Evolutionary conservation across 2,113 vertebrate species (phyloP), one percentile per base, ranked within the genome.

Genomic region (Caloenas nicobarica): DNA sequence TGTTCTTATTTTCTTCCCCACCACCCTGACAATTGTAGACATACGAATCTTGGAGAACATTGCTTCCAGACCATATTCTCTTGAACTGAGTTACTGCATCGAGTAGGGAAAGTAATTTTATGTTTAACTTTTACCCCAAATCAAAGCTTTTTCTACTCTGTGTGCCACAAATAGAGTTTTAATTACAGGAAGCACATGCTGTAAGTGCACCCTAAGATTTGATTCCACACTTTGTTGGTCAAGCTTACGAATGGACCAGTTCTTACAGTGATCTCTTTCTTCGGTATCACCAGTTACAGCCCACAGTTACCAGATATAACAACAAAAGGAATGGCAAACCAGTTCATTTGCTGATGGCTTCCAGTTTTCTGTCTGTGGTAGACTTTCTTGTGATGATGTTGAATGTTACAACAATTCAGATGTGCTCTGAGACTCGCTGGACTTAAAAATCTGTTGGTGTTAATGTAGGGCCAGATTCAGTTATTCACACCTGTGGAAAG

Each of bases 91-190:
- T 93, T 92, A 62, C 36, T 77, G 46, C 60, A 92, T 57, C 50
- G 58, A 65, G 50, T 44, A 86, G 80, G 28, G 64, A 81, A 80
- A 90, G 72, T 62, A 70, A 93, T 91, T 58, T 44, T 61, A 13
- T 77, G 26, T 78, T 93, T 88, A 88, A 86, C 42, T 93, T 82
- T 66, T 80, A 71, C 46, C 66, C 79, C 31, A 90, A 94, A 94
- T 95, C 29, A 95, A 91, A 93, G 82, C 88, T 88, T 91, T 94
- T 88, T 65, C 48, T 74, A 28, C 29, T 73, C 50, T 90, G 13
- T 1, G 8, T 71, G 64, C 76, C 2, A 2, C 56, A 91, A 96
- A 93, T 91, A 94, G 85, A 77, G 56, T 90, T 91, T 81, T 94
- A 93, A 91, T 94, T 95, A 86, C 5, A 34, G 82, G 56, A 88